These are phyloP conservation scores for Nasalis larvatus DNA, from an alignment of 2,113 vertebrate genomes.

Conservation along the genomic window DNA sequence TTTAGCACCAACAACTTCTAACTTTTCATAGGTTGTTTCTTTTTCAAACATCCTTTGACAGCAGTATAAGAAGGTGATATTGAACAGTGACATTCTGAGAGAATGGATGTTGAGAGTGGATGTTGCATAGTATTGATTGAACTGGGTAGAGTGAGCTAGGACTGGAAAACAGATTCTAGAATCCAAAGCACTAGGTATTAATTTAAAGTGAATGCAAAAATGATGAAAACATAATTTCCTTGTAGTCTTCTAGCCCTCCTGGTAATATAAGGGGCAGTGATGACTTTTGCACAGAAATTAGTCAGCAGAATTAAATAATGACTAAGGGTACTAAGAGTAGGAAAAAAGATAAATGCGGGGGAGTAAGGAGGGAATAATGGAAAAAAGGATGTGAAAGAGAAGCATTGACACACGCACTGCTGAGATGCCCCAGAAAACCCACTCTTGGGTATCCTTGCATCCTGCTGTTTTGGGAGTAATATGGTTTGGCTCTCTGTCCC, in stretches of 20 bases:
- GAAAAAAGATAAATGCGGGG: neutral
- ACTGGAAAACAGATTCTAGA: neutral
- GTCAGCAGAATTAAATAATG: neutral
- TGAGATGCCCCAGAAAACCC: neutral
- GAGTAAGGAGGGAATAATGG: neutral
- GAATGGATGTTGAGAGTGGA: neutral
- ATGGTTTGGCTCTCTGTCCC: neutral
- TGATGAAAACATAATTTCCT: constrained; percentile 24
- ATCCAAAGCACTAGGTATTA: neutral
- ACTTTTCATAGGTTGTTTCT: constrained; percentile 25
- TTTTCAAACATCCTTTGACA: constrained; percentile 16
- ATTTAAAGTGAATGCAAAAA: neutral
- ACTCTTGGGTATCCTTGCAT: neutral
- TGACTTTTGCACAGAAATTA: neutral
- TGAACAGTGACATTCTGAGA: neutral
- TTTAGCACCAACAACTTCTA: neutral
- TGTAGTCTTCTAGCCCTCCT: neutral
- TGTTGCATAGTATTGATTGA: neutral
- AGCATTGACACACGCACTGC: fast-evolving
- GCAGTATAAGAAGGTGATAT: neutral
- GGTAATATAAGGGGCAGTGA: neutral
- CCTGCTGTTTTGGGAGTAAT: neutral
- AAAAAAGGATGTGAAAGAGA: neutral
- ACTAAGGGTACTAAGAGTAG: neutral
- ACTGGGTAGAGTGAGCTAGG: neutral